Base-by-base conservation (phyloP, 2,888 invertebrate genomes). In the Stratiomys singularior region DNA sequence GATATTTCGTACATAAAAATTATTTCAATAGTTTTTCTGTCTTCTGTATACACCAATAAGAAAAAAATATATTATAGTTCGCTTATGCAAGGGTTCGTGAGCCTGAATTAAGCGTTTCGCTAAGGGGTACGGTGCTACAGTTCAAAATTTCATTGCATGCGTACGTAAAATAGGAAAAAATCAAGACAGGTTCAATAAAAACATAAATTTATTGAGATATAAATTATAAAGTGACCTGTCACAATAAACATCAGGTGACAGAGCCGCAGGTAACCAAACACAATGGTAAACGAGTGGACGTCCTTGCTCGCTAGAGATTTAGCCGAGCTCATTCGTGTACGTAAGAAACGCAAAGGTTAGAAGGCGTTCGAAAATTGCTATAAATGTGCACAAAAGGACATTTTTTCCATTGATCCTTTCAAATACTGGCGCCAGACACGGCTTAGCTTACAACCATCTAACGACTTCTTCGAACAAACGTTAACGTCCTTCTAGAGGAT, bases 381-480 rank as follows among this genome's bases (percentile, higher is more conserved):
- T 72, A 72, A 72, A 56, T 56, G 37, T 37, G 66, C 46, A 76
- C 28, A 76, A 76, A 76, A 66, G 64, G 64, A 67, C 67, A 66
- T 66, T 76, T 64, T 76, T 76, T 76, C 46, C 18, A 44, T 77
- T 74, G 79, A 78, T 80, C 79, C 79, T 78, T 79, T 83, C 83
- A 86, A 86, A 86, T 85, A 83, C 86, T 87, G 86, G 87, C 86
- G 87, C 86, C 85, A 85, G 85, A 86, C 86, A 83, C 82, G 82
- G 83, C 84, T 84, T 82, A 83, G 82, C 82, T 82, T 78, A 80
- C 58, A 37, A 37, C 37, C 18, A 30, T 74, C 74, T 74, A 74
- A 74, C 74, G 74, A 74, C 74, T 74, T 74, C 74, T 60, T 37
- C 74, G 74, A 74, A 74, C 37, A 58, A 69, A 58, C 60, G 25